A percentile compares a stretch with the other conserved stretches of the same genome.
phyloP scores from a whole-genome alignment of 2,797 vertebrate species.

The Macroramphosus scolopax region DNA sequence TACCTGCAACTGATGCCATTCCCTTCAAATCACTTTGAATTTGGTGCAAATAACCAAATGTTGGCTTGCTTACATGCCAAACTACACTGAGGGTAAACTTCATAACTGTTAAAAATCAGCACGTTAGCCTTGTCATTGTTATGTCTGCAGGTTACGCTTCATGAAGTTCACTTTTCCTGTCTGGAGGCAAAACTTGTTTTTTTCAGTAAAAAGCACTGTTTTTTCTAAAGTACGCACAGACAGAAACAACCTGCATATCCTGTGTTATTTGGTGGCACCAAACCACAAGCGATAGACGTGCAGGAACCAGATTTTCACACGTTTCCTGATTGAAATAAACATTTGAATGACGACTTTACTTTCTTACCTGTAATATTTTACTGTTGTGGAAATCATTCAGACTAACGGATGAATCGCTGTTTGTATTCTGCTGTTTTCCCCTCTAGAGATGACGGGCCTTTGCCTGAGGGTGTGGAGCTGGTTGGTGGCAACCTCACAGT shows the following conservation, averaged over 20 bases:
- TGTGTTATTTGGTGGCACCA: constrained; percentile 45
- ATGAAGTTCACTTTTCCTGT: too few species aligned
- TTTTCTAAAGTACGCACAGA: background rate
- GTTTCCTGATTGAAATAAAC: constrained; percentile 18
- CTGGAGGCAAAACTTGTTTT: too few species aligned
- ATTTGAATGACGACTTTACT: background rate
- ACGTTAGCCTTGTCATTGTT: too few species aligned
- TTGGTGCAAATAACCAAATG: too few species aligned
- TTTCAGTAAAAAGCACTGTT: too few species aligned
- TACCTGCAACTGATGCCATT: too few species aligned
- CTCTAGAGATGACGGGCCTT: constrained; percentile 51
- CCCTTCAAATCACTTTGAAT: too few species aligned
- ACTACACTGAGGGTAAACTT: too few species aligned
- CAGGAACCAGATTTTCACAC: constrained; percentile 30
- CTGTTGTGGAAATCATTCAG: background rate
- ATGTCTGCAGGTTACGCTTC: too few species aligned
- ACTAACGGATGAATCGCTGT: background rate
- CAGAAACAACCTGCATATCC: constrained; percentile 25
- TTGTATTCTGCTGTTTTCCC: constrained; percentile 6
- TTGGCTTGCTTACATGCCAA: too few species aligned
- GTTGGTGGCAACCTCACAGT: constrained; percentile 47
- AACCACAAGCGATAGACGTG: constrained; percentile 47
- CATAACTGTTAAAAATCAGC: too few species aligned
- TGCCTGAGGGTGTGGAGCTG: constrained; percentile 59
- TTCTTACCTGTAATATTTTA: background rate